Base-by-base conservation (phyloP, 2,797 vertebrate genomes). In the Poeciliopsis infans region DNA sequence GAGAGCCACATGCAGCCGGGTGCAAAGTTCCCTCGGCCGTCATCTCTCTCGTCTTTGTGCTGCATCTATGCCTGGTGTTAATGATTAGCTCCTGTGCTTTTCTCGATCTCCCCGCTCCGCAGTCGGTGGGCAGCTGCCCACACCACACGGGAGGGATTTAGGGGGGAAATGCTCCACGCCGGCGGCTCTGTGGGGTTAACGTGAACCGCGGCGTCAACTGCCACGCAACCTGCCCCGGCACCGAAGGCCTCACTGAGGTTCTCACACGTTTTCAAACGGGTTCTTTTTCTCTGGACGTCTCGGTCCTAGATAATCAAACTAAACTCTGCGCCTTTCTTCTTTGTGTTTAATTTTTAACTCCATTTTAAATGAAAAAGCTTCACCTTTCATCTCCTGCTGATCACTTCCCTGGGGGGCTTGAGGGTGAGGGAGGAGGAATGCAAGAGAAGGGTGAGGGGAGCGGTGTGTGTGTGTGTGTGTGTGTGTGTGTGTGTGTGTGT, bases 291-390 rank as follows among this genome's bases (percentile, higher is more conserved):
- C 51, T 78, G 69, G 70, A 66, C 18, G 15, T 43, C 77, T 81
- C 39, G 0, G 4, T 33, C 47, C 64, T 1, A 28, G 31, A 79
- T 79, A 15, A 76, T 79, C 69, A 39, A 61, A 51, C 74, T 51
- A 2, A 83, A 75, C 84, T 66, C 64, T 23, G 39, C 11, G 36
- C 69, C 70, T 59, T 45, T 69, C 4, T 61, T 79, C 7, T 81
- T 76, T 23, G 81, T 80, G 87, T 86, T 93, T 91, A 91, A 94
- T 92, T 80, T 92, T 94, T 93, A 93, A 93, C 90, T 85, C 41
- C 5, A 0, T 79, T 85, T 87, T 85, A 86, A 92, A 93, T 93
- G 82, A 91, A 88, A 90, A 86, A 72, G 76, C 82, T 73, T 92
- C 92, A 92, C 85, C 91, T 90, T 91, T 90, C 91, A 86, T 89